Conservation (phyloP, 2,888 invertebrate species). For the Pseudeuparius sepicola region DNA sequence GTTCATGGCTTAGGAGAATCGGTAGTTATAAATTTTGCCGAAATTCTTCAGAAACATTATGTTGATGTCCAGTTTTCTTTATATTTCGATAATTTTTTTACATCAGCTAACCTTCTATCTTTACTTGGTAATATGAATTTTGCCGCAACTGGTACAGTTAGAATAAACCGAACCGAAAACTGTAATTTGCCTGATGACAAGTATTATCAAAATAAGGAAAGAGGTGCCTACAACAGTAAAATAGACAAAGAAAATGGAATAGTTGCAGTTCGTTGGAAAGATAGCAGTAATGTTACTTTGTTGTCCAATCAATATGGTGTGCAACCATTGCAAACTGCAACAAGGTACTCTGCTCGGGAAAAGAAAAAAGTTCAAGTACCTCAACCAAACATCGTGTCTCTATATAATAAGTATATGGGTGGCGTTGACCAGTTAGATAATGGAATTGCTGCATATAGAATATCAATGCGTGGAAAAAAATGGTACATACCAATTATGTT, state of each 20-base stretch:
- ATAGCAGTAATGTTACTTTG: constrained; percentile 2
- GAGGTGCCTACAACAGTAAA: too few relatives aligned
- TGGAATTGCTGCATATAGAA: constrained; percentile 8
- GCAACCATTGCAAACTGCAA: constrained; percentile 1
- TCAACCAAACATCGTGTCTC: constrained; percentile 4
- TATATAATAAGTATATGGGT: constrained; percentile 10
- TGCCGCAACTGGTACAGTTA: constrained; percentile 8
- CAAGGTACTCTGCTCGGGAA: constrained; percentile 1
- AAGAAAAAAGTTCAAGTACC: constrained; percentile 6
- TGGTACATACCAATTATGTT: constrained; percentile 24
- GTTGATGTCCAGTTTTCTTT: constrained; percentile 5
- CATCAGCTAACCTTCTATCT: constrained; percentile 6
- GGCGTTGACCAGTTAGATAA: constrained; percentile 13
- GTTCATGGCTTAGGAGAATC: constrained; percentile 5
- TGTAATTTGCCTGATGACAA: too few relatives aligned
- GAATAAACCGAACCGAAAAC: constrained; percentile 3
- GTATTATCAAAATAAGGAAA: too few relatives aligned
- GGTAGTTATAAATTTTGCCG: constrained; percentile 5
- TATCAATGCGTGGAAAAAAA: constrained; percentile 10
- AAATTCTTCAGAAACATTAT: neutral
- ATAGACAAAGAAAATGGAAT: neutral
- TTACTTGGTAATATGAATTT: constrained; percentile 3
- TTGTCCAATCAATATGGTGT: neutral
- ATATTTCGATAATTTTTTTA: constrained; percentile 11
- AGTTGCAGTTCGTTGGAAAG: constrained; percentile 1